Evolutionary conservation across 2,888 invertebrate species (phyloP), one percentile per base, ranked within the genome.

Genomic region (Kuschelorhynchus macadamiae): DNA sequence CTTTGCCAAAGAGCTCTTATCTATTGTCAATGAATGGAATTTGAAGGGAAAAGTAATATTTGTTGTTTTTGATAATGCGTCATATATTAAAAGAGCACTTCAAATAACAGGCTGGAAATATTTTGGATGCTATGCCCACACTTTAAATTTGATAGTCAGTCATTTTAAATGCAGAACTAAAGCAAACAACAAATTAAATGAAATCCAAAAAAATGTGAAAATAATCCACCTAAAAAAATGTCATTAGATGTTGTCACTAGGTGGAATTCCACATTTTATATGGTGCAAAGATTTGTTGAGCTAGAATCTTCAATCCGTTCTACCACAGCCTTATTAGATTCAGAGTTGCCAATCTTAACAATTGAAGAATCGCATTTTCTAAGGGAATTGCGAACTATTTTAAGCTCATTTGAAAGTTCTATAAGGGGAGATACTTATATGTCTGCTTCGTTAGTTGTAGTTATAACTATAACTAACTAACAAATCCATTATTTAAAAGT

Each of bases 161-260:
- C 41, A 41, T 41, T 41, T 41, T 12, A 41, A 41, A 41, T n/a
- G 33, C 3, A 70, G 70, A 14, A 17, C 47, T 12, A 42, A 52
- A 14, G 52, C 61, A 52, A 74, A 25, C 55, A 71, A 64, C 39
- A 72, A 78, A 69, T 61, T 75, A 84, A 77, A 74, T 84, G 17
- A 81, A 41, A 65, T 62, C 17, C 72, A 72, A 69, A 70, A 41
- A 32, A 61, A 42, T 18, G 49, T 39, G 46, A 61, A 42, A 61
- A 42, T 25, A 41, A 60, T n/a, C n/a, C 18, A 47, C 41, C 52
- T n/a, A n/a, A n/a, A n/a, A n/a, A n/a, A n/a, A n/a, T n/a, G n/a
- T n/a, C n/a, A n/a, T n/a, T n/a, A n/a, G n/a, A n/a, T n/a, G n/a
- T n/a, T n/a, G n/a, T 33, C 25, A 74, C 73, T 0, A 50, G 71